Evolutionary conservation across 2,888 invertebrate genomes (phyloP).

Genomic region (Nebria salina): DNA sequence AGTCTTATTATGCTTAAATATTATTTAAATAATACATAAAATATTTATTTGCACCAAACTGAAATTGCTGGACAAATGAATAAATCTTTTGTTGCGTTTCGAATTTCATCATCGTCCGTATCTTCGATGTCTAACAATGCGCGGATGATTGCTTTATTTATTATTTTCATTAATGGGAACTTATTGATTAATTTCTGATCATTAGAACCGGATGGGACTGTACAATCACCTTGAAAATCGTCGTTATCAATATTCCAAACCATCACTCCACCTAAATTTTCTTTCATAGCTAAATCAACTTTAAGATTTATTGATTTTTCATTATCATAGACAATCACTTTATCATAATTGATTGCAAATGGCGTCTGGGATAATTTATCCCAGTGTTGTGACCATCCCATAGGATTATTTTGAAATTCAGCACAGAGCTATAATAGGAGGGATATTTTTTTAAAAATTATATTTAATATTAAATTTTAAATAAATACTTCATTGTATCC

Average conservation of each 20-base stretch:
- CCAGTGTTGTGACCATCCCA: slow-evolving; percentile 76
- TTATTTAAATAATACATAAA: slow-evolving; percentile 8
- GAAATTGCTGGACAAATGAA: slow-evolving; percentile 9
- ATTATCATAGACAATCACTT: slow-evolving; percentile 81
- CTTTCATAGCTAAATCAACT: slow-evolving; percentile 63
- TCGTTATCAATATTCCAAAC: slow-evolving; percentile 92
- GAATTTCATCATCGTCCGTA: slow-evolving; percentile 63
- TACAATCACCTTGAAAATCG: slow-evolving; percentile 80
- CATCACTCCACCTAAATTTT: slow-evolving; percentile 79
- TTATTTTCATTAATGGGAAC: slow-evolving; percentile 77
- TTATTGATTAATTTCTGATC: slow-evolving; percentile 69
- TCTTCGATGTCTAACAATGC: slow-evolving; percentile 65
- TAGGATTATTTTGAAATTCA: slow-evolving; percentile 68
- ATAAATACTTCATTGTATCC: slow-evolving; percentile 84
- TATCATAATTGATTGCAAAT: slow-evolving; percentile 69
- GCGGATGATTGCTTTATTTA: slow-evolving; percentile 73
- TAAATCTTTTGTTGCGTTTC: slow-evolving; percentile 36
- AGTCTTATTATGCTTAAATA: too few relatives aligned
- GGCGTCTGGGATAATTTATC: slow-evolving; percentile 74
- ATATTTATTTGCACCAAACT: slow-evolving; percentile 6
- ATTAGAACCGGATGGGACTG: slow-evolving; percentile 28
- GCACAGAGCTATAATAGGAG: slow-evolving; percentile 68
- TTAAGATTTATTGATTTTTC: slow-evolving; percentile 78
- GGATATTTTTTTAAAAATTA: neutral
- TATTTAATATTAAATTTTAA: neutral